Evolutionary conservation across 2,113 vertebrate genomes (phyloP).

Genomic region (Sus scrofa): T2T-Sscrofa CM000818.6:110255501-110256000

Average conservation of each 20-base stretch:
- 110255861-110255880: not conserved
- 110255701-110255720: not conserved
- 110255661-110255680: not conserved
- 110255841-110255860: not conserved
- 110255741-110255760: not conserved
- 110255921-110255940: conserved; percentile 95
- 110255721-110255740: not conserved
- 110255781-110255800: not conserved
- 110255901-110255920: conserved; percentile 94
- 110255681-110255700: not conserved
- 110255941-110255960: conserved; percentile 96
- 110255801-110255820: fast-evolving
- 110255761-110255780: not conserved
- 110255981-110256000: conserved; percentile 93
- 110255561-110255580: not conserved
- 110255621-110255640: not conserved
- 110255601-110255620: not conserved
- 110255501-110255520: not conserved
- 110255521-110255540: fast-evolving
- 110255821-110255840: not conserved
- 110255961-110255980: conserved; percentile 92
- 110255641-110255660: not conserved
- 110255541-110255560: fast-evolving
- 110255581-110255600: fast-evolving
- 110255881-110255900: not conserved